Evolutionary conservation across 1,140 invertebrate species (phyloP).

Genomic region (Hormaphis cornu): DNA sequence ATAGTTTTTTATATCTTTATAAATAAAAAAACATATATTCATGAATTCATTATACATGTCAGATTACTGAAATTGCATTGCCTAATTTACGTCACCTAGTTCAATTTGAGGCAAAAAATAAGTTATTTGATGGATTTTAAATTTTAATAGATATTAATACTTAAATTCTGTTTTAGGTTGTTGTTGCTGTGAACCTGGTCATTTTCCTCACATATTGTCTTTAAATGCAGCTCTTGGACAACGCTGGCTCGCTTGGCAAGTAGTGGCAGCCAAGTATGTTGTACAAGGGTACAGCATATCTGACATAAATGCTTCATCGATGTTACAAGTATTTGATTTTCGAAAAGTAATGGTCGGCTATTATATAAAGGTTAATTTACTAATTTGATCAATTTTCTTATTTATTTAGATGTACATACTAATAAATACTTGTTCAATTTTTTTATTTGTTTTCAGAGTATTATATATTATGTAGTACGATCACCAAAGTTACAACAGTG

Average conservation of each 20-base stretch:
- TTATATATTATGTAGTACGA: conserved; percentile 90
- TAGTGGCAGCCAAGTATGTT: conserved; percentile 86
- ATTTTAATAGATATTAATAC: background rate
- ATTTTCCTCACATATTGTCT: conserved; percentile 79
- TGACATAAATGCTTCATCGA: conserved; percentile 91
- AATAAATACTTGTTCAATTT: conserved; percentile 23
- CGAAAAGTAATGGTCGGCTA: conserved; percentile 93
- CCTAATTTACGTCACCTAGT: too few relatives aligned
- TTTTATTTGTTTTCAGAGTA: conserved; percentile 67
- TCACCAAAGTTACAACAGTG: conserved; percentile 83
- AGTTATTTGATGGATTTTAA: too few relatives aligned
- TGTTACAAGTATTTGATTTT: conserved; percentile 95
- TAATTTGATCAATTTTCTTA: conserved; percentile 8
- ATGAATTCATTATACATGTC: too few relatives aligned
- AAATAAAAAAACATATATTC: too few relatives aligned
- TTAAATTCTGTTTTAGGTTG: conserved; percentile 48
- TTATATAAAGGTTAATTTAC: conserved; percentile 78
- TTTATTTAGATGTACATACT: background rate
- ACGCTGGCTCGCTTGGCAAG: conserved; percentile 97
- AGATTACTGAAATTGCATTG: too few relatives aligned
- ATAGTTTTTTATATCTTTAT: too few relatives aligned
- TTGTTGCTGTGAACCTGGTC: conserved; percentile 87
- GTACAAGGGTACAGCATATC: conserved; percentile 96
- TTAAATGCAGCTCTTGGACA: conserved; percentile 94
- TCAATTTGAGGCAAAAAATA: too few relatives aligned